Evolutionary conservation across 2,797 vertebrate species (phyloP).

Genomic region (Channallabes apus): DNA sequence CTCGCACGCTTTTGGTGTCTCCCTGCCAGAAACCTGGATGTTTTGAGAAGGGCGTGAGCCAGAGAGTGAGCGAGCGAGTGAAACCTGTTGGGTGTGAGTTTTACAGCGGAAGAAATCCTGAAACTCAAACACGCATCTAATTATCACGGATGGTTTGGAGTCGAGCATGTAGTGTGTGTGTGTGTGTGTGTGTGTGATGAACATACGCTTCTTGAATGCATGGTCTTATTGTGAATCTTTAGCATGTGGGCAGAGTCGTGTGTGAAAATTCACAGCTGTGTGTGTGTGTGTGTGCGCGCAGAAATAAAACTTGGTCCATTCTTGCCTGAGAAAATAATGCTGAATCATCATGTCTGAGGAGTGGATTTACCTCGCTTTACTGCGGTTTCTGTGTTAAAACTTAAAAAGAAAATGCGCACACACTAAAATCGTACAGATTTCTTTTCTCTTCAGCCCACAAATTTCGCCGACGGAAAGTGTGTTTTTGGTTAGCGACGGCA

Average conservation of each 20-base stretch:
- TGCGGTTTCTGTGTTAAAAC: neutral
- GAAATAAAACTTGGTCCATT: neutral
- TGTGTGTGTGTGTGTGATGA: neutral
- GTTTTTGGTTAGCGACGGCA: neutral
- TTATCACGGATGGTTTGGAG: neutral
- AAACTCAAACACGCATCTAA: neutral
- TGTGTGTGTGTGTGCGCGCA: neutral
- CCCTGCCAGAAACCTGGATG: neutral
- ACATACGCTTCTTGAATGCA: neutral
- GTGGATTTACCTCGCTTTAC: neutral
- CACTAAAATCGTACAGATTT: neutral
- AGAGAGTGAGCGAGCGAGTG: neutral
- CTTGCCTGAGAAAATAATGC: neutral
- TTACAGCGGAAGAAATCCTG: neutral
- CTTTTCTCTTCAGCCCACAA: neutral
- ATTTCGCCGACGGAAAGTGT: neutral
- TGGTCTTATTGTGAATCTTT: neutral
- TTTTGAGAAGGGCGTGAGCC: neutral
- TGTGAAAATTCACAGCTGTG: neutral
- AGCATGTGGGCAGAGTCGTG: neutral
- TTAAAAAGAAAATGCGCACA: neutral
- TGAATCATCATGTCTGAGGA: conserved; percentile 1
- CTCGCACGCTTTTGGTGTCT: neutral
- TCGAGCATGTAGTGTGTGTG: neutral
- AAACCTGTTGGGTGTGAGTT: neutral